Percentiles rank a stretch among this genome's conserved stretches.
Conservation (phyloP, 2,113 vertebrate genomes). For the Macaca mulatta region DNA sequence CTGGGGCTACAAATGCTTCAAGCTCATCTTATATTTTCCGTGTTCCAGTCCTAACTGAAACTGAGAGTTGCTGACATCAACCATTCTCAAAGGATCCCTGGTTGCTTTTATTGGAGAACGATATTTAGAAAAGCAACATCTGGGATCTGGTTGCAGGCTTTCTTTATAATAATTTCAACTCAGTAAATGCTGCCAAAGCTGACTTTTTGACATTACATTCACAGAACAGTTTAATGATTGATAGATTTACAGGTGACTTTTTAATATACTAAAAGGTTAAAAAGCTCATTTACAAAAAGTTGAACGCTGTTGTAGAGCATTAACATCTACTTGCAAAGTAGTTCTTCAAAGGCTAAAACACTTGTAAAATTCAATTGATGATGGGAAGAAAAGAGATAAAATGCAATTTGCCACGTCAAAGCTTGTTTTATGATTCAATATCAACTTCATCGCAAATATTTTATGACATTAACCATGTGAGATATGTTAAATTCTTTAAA, state of each 20-base stretch:
- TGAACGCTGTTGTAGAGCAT: background rate
- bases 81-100: background rate
- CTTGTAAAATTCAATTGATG: background rate
- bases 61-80: background rate
- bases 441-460: background rate
- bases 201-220: background rate
- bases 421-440: background rate
- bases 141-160: background rate
- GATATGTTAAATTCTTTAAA: background rate
- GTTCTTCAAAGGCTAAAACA: background rate
- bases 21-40: background rate
- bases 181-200: background rate
- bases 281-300: background rate
- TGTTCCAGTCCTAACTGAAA: background rate
- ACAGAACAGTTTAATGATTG: background rate
- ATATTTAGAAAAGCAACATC: background rate
- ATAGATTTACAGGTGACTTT: background rate
- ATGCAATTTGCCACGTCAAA: background rate
- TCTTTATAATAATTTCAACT: background rate
- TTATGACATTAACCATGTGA: background rate
- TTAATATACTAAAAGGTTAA: background rate
- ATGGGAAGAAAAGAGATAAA: background rate
- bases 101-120: background rate
- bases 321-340: background rate
- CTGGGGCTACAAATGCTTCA: background rate